Base-by-base conservation (phyloP, 2,888 invertebrate genomes). In the Automeris io region DNA sequence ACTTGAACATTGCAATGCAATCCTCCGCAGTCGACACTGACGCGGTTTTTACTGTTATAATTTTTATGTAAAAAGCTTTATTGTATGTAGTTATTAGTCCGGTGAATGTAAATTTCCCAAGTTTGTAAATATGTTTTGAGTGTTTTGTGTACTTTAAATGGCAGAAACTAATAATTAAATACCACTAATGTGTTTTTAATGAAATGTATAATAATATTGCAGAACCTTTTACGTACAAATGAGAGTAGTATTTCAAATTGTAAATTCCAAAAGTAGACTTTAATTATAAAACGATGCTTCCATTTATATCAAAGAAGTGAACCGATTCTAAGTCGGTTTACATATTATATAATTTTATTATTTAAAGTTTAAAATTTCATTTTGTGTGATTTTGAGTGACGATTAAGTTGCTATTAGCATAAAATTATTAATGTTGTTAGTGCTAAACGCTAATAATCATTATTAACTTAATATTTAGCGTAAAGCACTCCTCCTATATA, bases 291-390 rank as follows among this genome's bases (percentile, higher is more conserved):
- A 82, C 79, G 78, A 85, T 86, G 86, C 86, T 86, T 86, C 86
- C 86, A 86, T 76, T 82, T 74, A 83, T 86, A 85, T 86, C 86
- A 86, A 86, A 86, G 86, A 86, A 71, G 74, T 76, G 58, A 73
- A 70, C 66, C 83, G 69, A 79, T 86, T 83, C 49, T 68, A 82
- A 85, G 86, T 86, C 75, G 85, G 64, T 73, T 76, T 74, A 69
- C 74, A 52, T 76, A n/a, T n/a, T n/a, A 73, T 67, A 70, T 71
- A 71, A 71, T 67, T 75, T 62, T 77, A 76, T 78, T 74, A 72
- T 70, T 73, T 67, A 77, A 52, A 74, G 74, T 72, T 74, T 76
- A 72, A 62, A 61, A 70, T 64, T 78, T 78, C 71, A 60, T 63
- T 54, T 73, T 80, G 86, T 82, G 85, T 83, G 85, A 82, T 82